Evolutionary conservation across 2,797 vertebrate genomes (phyloP).

Genomic region (Propithecus deckenii): DNA sequence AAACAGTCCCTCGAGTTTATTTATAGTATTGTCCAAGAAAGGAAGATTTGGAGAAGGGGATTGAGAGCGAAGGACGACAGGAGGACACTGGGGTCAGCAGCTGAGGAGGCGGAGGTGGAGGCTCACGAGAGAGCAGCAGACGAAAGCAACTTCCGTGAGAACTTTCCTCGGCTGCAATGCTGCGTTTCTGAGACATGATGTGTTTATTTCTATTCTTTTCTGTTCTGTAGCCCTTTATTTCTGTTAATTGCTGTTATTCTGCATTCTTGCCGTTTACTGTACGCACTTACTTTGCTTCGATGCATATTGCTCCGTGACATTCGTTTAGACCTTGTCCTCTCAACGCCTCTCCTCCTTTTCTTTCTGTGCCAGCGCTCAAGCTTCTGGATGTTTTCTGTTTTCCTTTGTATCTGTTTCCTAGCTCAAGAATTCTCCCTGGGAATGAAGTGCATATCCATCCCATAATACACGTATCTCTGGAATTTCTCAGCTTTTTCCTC

Average conservation of each 20-base stretch:
- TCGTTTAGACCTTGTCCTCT: not conserved
- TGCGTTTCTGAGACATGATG: not conserved
- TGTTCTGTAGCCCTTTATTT: not conserved
- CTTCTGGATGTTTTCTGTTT: not conserved
- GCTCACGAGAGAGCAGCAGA: fast-evolving
- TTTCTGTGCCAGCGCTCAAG: not conserved
- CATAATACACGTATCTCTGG: too few species aligned
- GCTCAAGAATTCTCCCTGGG: not conserved
- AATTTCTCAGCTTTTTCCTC: not conserved
- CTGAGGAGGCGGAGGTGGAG: not conserved
- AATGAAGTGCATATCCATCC: not conserved
- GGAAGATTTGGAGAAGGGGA: not conserved
- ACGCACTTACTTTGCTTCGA: not conserved
- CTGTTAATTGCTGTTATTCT: not conserved
- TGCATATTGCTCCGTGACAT: not conserved
- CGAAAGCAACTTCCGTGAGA: fast-evolving
- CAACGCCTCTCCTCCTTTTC: not conserved
- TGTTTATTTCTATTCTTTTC: not conserved
- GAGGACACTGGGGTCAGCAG: too few species aligned
- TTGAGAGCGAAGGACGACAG: not conserved
- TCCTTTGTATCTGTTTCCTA: not conserved
- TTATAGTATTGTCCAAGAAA: not conserved
- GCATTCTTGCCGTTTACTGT: not conserved
- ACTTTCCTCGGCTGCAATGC: not conserved
- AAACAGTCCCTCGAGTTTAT: not conserved